Evolutionary conservation across 2,113 vertebrate species (phyloP).

Genomic region (Neolamprologus variostigma): DNA sequence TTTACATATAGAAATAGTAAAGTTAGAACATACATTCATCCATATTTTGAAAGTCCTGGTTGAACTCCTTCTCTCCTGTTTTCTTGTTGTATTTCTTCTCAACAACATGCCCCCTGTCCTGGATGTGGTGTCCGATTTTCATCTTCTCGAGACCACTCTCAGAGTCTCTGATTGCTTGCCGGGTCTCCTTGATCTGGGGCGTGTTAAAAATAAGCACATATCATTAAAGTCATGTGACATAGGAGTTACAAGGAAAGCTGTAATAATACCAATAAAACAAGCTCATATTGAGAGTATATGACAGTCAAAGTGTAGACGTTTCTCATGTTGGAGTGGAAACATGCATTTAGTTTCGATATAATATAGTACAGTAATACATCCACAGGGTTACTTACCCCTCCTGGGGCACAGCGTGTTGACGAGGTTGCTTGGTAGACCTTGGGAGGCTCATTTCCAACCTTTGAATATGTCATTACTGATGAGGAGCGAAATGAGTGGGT

Average conservation of each 20-base stretch:
- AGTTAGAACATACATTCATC: constrained; percentile 78
- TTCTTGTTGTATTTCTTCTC: constrained; percentile 81
- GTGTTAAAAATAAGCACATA: not conserved
- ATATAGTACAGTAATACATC: not conserved
- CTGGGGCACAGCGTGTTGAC: constrained; percentile 81
- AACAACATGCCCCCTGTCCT: constrained; percentile 84
- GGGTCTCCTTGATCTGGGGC: constrained; percentile 82
- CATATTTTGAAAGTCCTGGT: constrained; percentile 92
- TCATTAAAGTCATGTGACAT: not conserved
- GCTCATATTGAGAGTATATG: not conserved
- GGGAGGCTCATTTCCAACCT: constrained; percentile 81
- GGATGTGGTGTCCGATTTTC: constrained; percentile 89
- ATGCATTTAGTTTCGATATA: not conserved
- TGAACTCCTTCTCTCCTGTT: constrained; percentile 86
- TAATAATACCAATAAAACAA: not conserved
- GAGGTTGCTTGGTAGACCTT: constrained; percentile 87
- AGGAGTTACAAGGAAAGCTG: not conserved
- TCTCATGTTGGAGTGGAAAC: not conserved
- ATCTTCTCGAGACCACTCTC: constrained; percentile 88
- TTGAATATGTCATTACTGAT: constrained; percentile 89
- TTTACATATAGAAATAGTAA: not conserved
- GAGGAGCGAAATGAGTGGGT: constrained; percentile 86
- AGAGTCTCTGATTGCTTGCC: constrained; percentile 82
- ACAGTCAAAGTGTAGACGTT: not conserved
- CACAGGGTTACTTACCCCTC: constrained; percentile 78